Evolutionary conservation across 1,140 invertebrate species (phyloP).

Genomic region (Drosophila asahinai): DNA sequence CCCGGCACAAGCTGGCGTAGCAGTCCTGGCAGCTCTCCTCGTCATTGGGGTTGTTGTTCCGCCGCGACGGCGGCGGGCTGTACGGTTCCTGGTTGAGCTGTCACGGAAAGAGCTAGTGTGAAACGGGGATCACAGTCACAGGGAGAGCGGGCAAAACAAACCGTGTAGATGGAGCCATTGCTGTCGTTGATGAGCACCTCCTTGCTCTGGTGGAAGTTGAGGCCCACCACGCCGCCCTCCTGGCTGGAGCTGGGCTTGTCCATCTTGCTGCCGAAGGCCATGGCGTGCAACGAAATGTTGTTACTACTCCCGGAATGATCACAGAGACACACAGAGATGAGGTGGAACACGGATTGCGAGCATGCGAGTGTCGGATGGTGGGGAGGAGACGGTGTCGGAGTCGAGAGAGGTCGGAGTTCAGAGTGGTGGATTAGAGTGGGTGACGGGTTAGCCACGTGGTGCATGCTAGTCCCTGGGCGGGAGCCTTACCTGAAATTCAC

Average conservation of each 20-base stretch:
- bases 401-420: slow-evolving; percentile 27
- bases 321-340: slow-evolving; percentile 51
- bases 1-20: slow-evolving; percentile 70
- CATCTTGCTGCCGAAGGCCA: slow-evolving; percentile 91
- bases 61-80: slow-evolving; percentile 72
- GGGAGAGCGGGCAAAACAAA: slow-evolving; percentile 56
- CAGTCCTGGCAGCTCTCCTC: slow-evolving; percentile 84
- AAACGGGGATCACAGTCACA: not conserved
- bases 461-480: slow-evolving; percentile 39
- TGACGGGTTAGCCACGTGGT: slow-evolving; percentile 49
- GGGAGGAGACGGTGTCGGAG: slow-evolving; percentile 32
- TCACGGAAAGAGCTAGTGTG: not conserved
- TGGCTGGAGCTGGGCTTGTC: slow-evolving; percentile 93
- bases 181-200: slow-evolving; percentile 92
- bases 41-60: slow-evolving; percentile 76
- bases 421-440: slow-evolving; percentile 40
- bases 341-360: slow-evolving; percentile 69
- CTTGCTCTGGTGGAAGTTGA: slow-evolving; percentile 96
- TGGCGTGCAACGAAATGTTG: slow-evolving; percentile 91
- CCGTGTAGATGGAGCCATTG: slow-evolving; percentile 88
- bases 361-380: slow-evolving; percentile 64
- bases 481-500: slow-evolving; percentile 83
- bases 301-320: slow-evolving; percentile 86
- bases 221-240: slow-evolving; percentile 93
- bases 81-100: slow-evolving; percentile 83